Evolutionary conservation across 2,797 vertebrate genomes (phyloP).

Genomic region (Lepidocolaptes lacrymiger): DNA sequence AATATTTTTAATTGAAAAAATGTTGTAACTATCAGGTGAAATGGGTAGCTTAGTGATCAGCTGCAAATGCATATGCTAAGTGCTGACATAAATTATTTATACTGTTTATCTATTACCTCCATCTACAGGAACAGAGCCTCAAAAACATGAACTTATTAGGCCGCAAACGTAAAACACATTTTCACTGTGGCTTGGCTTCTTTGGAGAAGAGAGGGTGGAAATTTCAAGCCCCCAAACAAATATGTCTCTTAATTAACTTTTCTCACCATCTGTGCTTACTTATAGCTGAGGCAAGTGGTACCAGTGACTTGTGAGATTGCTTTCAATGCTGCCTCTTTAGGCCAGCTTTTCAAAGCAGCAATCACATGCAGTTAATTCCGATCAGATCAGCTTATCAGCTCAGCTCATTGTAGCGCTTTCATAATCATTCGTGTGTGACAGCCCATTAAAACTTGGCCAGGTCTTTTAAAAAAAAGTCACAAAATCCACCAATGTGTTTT

Average conservation of each 20-base stretch:
- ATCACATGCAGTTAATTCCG: slow-evolving; percentile 82
- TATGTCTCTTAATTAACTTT: slow-evolving; percentile 62
- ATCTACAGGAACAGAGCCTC: slow-evolving; percentile 29
- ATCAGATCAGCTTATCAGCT: slow-evolving; percentile 78
- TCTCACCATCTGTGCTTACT: slow-evolving; percentile 64
- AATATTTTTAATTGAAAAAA: slow-evolving; percentile 23
- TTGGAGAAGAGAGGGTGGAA: slow-evolving; percentile 41
- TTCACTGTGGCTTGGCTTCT: slow-evolving; percentile 20
- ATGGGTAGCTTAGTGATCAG: slow-evolving; percentile 7
- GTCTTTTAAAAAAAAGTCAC: slow-evolving; percentile 71
- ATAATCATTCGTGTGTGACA: slow-evolving; percentile 84
- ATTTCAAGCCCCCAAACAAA: slow-evolving; percentile 68
- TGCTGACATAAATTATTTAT: slow-evolving; percentile 42
- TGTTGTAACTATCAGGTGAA: slow-evolving; percentile 19
- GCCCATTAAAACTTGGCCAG: slow-evolving; percentile 83
- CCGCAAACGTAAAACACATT: slow-evolving; percentile 22
- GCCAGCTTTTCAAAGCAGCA: slow-evolving; percentile 64
- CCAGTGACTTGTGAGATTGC: slow-evolving; percentile 55
- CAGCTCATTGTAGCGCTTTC: slow-evolving; percentile 81
- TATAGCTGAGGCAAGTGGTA: slow-evolving; percentile 62
- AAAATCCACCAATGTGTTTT: slow-evolving; percentile 44
- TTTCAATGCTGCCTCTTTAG: slow-evolving; percentile 57
- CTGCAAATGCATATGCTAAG: slow-evolving; percentile 42
- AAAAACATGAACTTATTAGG: slow-evolving; percentile 44
- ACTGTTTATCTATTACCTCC: slow-evolving; percentile 48